Evolutionary conservation across 2,888 invertebrate genomes (phyloP).

Genomic region (Tethea ocularis): DNA sequence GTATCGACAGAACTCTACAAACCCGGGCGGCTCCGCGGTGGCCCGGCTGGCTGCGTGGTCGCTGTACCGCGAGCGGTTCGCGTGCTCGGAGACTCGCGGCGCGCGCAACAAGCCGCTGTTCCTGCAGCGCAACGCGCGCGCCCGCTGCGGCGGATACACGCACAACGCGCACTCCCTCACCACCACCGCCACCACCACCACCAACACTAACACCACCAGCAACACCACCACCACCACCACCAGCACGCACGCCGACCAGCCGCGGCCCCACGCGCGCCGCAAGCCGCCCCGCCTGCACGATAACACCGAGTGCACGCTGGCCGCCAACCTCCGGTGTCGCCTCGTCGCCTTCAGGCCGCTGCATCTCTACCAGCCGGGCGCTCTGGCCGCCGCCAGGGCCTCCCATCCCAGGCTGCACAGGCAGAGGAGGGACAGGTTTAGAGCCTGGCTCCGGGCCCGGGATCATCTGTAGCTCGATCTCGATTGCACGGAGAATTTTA

Average conservation of each 20-base stretch:
- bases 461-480: not conserved
- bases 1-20: not conserved
- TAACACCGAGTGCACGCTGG: slow-evolving; percentile 50
- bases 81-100: slow-evolving; percentile 57
- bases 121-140: slow-evolving; percentile 61
- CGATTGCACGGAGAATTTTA: no score
- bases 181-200: slow-evolving; percentile 16
- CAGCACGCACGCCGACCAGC: no score
- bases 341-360: slow-evolving; percentile 64
- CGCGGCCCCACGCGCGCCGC: slow-evolving; percentile 39
- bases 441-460: slow-evolving; percentile 50
- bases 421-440: slow-evolving; percentile 50
- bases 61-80: slow-evolving; percentile 62
- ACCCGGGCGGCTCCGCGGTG: slow-evolving; percentile 31
- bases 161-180: slow-evolving; percentile 40
- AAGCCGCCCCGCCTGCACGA: slow-evolving; percentile 61
- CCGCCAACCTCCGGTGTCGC: slow-evolving; percentile 34
- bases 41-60: slow-evolving; percentile 61
- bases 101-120: slow-evolving; percentile 65
- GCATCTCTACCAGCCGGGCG: slow-evolving; percentile 64
- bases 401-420: slow-evolving; percentile 54
- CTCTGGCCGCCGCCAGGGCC: slow-evolving; percentile 55
- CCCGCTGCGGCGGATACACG: slow-evolving; percentile 57
- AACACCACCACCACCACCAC: slow-evolving; percentile 14
- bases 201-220: no score